Conservation (phyloP, 1,140 invertebrate genomes). For the Leguminivora glycinivorella region DNA sequence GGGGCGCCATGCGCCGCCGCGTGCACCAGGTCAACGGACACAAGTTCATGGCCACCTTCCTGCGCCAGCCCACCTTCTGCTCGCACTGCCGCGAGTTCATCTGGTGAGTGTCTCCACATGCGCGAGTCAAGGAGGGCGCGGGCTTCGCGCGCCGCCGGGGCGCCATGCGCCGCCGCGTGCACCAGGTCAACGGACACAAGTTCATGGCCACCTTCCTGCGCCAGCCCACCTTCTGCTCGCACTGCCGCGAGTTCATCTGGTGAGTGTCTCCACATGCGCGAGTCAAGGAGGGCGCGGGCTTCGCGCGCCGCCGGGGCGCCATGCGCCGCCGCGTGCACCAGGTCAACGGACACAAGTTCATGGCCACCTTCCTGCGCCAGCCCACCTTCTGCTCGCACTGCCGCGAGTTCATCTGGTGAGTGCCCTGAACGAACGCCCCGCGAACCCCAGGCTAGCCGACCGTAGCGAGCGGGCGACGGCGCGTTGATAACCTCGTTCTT, state of each 20-base stretch:
- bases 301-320: constrained; percentile 93
- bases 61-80: constrained; percentile 99
- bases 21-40: constrained; percentile 99
- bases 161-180: constrained; percentile 95
- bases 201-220: constrained; percentile 99
- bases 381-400: constrained; percentile 99
- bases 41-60: constrained; percentile 99
- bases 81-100: constrained; percentile 99
- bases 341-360: constrained; percentile 99
- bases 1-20: constrained; percentile 95
- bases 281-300: constrained; percentile 90
- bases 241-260: constrained; percentile 99
- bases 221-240: constrained; percentile 99
- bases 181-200: constrained; percentile 99
- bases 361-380: constrained; percentile 99
- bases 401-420: constrained; percentile 98
- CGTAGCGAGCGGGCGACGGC: too few relatives aligned
- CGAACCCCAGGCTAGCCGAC: too few relatives aligned
- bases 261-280: constrained; percentile 84
- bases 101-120: constrained; percentile 89
- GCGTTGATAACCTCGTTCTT: too few relatives aligned
- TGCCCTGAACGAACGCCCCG: too few relatives aligned
- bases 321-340: constrained; percentile 97
- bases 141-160: constrained; percentile 89
- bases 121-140: constrained; percentile 93